Evolutionary conservation across 2,888 invertebrate genomes (phyloP), one percentile per base, ranked within the genome.

Genomic region (Xylophagus ater): DNA sequence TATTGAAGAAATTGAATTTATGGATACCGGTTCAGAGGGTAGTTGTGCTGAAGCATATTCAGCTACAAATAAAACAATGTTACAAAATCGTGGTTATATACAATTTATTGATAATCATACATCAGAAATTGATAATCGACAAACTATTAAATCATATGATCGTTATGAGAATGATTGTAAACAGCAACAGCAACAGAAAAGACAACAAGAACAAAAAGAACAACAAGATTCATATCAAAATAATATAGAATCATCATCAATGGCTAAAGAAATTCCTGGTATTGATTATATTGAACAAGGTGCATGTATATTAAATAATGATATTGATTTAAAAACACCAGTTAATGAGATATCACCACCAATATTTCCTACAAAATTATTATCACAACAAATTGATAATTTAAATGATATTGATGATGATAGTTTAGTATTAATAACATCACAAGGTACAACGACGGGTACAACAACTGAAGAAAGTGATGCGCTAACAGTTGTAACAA

Each of bases 11-110:
- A 81, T 88, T 47, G 86, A 86, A 55, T 89, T 81, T 55, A 87
- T 84, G 70, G 89, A 89, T 55, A 85, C 85, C 0, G 86, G 85
- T 1, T 85, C 81, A 0, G 84, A 83, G 54, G 82, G 81, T n/a
- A 74, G 80, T 14, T 73, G 78, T 12, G 68, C 79, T 4, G 82
- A 80, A 50, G 73, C 72, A 10, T 63, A 71, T 23, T 59, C 65
- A 34, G 72, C 73, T 4, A 65, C 68, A 2, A 73, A 73, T 43
- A 62, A 69, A 31, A 67, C 69, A 1, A 45, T 68, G 38, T 51
- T 73, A 10, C 70, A 71, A 43, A 79, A 79, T 57, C 71, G 75
- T 15, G 79, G 80, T 2, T 81, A 80, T 51, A 68, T 78, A 30
- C 71, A 78, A 51, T 77, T 80, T 51, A 75, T 77, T 6, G 74